Base-by-base conservation (phyloP, 2,888 invertebrate species). In the Polydrusus cervinus region DNA sequence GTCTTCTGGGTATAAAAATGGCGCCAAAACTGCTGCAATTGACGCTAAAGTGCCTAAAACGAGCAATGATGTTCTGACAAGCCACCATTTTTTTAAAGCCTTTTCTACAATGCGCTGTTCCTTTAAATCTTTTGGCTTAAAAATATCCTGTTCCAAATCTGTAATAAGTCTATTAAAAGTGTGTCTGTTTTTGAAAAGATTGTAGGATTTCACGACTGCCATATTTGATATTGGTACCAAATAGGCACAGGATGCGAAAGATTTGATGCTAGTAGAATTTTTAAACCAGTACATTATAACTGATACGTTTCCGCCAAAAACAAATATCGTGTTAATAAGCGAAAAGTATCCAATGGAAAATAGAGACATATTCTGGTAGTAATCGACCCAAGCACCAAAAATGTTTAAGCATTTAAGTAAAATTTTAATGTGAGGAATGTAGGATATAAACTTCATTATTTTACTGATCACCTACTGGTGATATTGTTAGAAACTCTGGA, bases 1-100 rank as follows among this genome's bases (percentile, higher is more conserved):
- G 10, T 77, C 62, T 51, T 72, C 62, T 5, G 66, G 57, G 57
- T 78, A 74, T 40, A 80, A 67, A n/a, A 80, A 45, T 20, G 81
- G 80, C 16, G 65, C 76, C 0, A 57, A 11, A 55, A 78, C 55
- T 11, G 75, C 60, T 11, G 71, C 64, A n/a, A 77, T 64, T 0
- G 79, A 53, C 16, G 74, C n/a, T 20, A 66, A 55, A 75, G 71
- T 66, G 0, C 69, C n/a, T 11, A 62, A 6, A 8, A 78, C 38
- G 25, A 78, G 61, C 57, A 34, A 8, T 6, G 5, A 13, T 38
- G 3, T 71, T 66, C 66, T 78, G 13, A 77, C 47, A 14, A n/a
- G 73, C 11, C 69, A 64, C 45, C 77, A 80, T 11, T 70, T 34
- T 2, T 18, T 25, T 13, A 80, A 60, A 9, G 49, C 47, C 9